These are phyloP conservation scores for Diaphora mendica DNA, from an alignment of 2,888 invertebrate species.

Conservation along the genomic window DNA sequence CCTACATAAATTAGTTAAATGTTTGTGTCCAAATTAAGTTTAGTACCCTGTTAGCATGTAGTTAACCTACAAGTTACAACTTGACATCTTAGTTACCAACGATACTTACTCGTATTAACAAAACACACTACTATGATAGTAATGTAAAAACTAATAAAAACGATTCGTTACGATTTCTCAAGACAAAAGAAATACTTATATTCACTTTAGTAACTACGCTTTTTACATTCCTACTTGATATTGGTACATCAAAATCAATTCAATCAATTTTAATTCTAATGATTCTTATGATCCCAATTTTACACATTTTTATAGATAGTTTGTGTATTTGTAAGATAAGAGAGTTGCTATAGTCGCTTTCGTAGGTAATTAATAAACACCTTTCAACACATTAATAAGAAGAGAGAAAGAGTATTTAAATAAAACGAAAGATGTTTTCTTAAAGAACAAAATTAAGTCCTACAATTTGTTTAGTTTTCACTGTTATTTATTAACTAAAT, in stretches of 20 bases:
- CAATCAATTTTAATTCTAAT: neutral
- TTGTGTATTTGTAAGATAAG: neutral
- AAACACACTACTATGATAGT: neutral
- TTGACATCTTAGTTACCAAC: neutral
- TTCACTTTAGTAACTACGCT: too few species aligned
- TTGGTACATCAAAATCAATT: too few species aligned
- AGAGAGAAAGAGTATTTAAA: slow-evolving; percentile 19
- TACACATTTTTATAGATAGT: neutral
- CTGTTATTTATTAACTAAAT: neutral
- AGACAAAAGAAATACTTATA: too few species aligned
- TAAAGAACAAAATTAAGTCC: slow-evolving; percentile 1
- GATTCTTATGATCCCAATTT: neutral
- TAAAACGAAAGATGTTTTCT: neutral
- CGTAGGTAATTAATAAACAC: slow-evolving; percentile 8
- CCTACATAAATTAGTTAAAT: slow-evolving; percentile 60
- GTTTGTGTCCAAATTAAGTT: slow-evolving; percentile 43
- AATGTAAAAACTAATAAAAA: neutral
- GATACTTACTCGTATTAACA: neutral
- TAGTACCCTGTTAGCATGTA: neutral
- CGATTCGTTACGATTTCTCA: neutral
- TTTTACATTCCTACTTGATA: too few species aligned
- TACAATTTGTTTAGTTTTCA: slow-evolving; percentile 10
- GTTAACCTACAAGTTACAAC: neutral
- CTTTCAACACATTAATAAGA: neutral
- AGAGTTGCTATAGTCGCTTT: neutral